These are phyloP conservation scores for Xiphophorus couchianus DNA, from an alignment of 2,113 vertebrate species.

Conservation along the genomic window DNA sequence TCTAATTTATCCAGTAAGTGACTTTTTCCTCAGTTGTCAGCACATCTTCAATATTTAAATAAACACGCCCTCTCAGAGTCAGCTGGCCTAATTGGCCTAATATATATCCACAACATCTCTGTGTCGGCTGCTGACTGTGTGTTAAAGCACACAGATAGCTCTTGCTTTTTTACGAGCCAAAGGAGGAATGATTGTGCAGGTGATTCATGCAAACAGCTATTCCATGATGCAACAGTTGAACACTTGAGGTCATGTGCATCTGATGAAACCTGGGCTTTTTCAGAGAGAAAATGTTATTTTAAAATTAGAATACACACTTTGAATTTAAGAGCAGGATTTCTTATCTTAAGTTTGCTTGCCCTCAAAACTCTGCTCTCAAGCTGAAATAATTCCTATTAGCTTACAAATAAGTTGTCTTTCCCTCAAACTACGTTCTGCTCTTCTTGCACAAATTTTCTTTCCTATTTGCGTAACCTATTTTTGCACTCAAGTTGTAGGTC, in stretches of 20 bases:
- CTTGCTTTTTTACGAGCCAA: neutral
- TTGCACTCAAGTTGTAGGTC: too few species aligned
- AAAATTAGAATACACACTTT: neutral
- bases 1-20: neutral
- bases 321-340: neutral
- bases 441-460: neutral
- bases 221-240: conserved; percentile 2
- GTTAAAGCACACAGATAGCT: neutral
- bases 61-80: neutral
- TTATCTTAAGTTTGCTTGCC: neutral
- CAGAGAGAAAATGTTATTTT: neutral
- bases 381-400: neutral
- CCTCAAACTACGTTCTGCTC: neutral
- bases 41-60: neutral
- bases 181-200: neutral
- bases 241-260: neutral
- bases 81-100: neutral
- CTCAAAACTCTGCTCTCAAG: neutral
- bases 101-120: neutral
- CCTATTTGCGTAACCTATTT: neutral
- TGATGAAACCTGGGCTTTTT: neutral
- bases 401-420: neutral
- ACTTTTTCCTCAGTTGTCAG: neutral
- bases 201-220: neutral
- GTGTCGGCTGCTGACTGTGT: neutral